phyloP scores from a whole-genome alignment of 2,888 invertebrate species.

The Muscina levida region DNA sequence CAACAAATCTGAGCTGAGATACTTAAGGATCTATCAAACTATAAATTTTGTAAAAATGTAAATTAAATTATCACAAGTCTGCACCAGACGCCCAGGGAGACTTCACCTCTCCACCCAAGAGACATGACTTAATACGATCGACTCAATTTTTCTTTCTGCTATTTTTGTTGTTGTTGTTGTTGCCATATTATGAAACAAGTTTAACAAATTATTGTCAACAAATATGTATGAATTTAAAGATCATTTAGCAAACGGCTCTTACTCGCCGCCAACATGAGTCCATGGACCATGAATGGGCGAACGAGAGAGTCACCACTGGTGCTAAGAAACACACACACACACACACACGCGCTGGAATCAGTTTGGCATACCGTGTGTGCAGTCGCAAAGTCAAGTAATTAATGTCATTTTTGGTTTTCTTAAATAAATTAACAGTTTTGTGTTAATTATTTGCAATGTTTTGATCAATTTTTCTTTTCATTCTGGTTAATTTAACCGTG shows the following conservation, averaged over 20 bases:
- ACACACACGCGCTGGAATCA: neutral
- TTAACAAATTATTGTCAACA: slow-evolving; percentile 76
- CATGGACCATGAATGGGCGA: neutral
- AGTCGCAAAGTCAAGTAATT: slow-evolving; percentile 29
- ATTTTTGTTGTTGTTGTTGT: neutral
- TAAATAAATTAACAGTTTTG: slow-evolving; percentile 38
- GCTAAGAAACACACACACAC: neutral
- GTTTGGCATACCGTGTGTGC: slow-evolving; percentile 27
- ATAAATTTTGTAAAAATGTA: slow-evolving; percentile 45
- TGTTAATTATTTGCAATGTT: slow-evolving; percentile 33
- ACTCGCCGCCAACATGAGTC: slow-evolving; percentile 1
- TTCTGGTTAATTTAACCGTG: neutral
- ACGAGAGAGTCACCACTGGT: neutral
- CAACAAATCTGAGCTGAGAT: slow-evolving; percentile 37
- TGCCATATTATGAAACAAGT: slow-evolving; percentile 52
- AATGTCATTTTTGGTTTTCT: slow-evolving; percentile 41
- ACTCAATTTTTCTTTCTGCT: slow-evolving; percentile 11
- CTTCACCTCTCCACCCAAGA: neutral
- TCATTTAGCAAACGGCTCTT: slow-evolving; percentile 39
- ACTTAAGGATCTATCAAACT: slow-evolving; percentile 48
- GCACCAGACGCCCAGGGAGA: slow-evolving; percentile 16
- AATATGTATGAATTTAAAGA: slow-evolving; percentile 53
- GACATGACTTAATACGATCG: slow-evolving; percentile 25
- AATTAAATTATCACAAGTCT: slow-evolving; percentile 44
- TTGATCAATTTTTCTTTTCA: neutral